Conservation (phyloP, 1,140 invertebrate species). For the Pseudomyrmex gracilis region DNA sequence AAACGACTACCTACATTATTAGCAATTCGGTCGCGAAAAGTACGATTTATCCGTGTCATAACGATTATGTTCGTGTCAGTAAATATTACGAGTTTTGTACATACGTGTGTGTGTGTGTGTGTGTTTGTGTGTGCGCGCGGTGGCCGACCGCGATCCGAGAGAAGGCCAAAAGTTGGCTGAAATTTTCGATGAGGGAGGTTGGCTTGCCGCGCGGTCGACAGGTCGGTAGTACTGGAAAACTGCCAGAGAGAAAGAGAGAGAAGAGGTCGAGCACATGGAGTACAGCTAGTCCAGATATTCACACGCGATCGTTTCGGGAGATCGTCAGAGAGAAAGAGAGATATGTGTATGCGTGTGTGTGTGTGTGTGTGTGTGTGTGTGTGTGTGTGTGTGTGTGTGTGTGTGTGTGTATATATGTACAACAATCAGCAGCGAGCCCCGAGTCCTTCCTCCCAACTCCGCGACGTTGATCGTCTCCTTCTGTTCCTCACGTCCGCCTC, state of each 20-base stretch:
- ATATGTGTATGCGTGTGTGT: no score
- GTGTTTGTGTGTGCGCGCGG: not conserved
- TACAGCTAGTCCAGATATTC: slow-evolving; percentile 71
- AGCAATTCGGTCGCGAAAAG: slow-evolving; percentile 10
- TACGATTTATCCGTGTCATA: slow-evolving; percentile 42
- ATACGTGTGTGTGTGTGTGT: not conserved
- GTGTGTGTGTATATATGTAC: not conserved
- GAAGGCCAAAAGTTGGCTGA: slow-evolving; percentile 62
- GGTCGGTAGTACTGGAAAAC: slow-evolving; percentile 64
- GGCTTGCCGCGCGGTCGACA: slow-evolving; percentile 50
- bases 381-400: not conserved
- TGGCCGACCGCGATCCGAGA: slow-evolving; percentile 62
- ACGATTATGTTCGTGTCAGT: slow-evolving; percentile 62
- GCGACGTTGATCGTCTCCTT: slow-evolving; percentile 10
- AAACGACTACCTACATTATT: slow-evolving; percentile 17
- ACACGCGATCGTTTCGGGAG: slow-evolving; percentile 69
- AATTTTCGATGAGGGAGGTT: slow-evolving; percentile 68
- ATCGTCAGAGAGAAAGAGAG: not conserved
- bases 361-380: not conserved
- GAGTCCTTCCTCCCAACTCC: not conserved
- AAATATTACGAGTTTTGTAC: slow-evolving; percentile 34
- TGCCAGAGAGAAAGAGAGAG: slow-evolving; percentile 55
- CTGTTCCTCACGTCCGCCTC: slow-evolving; percentile 16
- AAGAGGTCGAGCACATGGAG: slow-evolving; percentile 41
- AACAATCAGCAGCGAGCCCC: not conserved